Evolutionary conservation across 2,888 invertebrate species (phyloP).

Genomic region (Aplocera efformata): DNA sequence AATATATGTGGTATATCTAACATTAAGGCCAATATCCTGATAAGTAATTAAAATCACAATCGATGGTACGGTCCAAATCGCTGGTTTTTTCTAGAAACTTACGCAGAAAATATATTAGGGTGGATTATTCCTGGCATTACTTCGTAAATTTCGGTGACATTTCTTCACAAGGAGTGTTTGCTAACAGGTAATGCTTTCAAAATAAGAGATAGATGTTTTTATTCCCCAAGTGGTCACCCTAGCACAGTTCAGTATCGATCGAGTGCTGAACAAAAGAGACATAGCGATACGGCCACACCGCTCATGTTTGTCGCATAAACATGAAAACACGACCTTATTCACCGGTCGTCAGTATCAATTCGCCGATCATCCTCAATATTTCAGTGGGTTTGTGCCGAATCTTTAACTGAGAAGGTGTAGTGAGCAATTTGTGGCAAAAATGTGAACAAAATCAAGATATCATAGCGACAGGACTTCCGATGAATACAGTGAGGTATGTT

Average conservation of each 20-base stretch:
- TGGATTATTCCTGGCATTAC: too few species aligned
- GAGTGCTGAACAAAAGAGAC: constrained; percentile 55
- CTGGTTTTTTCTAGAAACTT: too few species aligned
- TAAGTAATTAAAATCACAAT: too few species aligned
- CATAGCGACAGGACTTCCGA: constrained; percentile 3
- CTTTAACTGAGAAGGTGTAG: constrained; percentile 11
- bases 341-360: constrained; percentile 39
- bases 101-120: too few species aligned
- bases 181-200: too few species aligned
- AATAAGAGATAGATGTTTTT: too few species aligned
- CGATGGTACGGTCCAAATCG: too few species aligned
- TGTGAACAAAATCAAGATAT: constrained; percentile 13
- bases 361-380: constrained; percentile 30
- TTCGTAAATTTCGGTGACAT: too few species aligned
- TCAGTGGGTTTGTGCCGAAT: constrained; percentile 15
- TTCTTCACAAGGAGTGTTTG: too few species aligned
- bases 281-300: constrained; percentile 48
- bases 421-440: constrained; percentile 18
- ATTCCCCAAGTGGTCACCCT: constrained; percentile 55
- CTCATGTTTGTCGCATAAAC: constrained; percentile 72
- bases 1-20: too few species aligned
- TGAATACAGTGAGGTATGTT: constrained; percentile 33
- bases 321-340: constrained; percentile 63
- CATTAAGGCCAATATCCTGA: too few species aligned
- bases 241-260: constrained; percentile 62